Base-by-base conservation (phyloP, 2,797 vertebrate genomes). In the Myiotriccus ornatus region DNA sequence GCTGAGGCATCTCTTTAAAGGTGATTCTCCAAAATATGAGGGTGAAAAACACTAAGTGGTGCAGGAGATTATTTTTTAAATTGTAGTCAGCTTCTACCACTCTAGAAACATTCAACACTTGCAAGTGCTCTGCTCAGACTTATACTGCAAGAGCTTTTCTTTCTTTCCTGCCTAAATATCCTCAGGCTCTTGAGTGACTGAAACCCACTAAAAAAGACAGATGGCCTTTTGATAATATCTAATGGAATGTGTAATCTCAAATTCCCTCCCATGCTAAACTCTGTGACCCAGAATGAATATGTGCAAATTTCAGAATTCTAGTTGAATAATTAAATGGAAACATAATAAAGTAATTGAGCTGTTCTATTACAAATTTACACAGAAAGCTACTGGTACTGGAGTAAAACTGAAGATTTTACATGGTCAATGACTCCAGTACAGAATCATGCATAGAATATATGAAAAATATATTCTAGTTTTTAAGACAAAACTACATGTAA, bases 151-250 rank as follows among this genome's bases (percentile, higher is more conserved):
- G 23, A 52, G 12, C 10, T 92, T 74, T 89, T 55, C 35, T 73
- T 32, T 69, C 78, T 94, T 77, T 89, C 19, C 32, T 87, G 43
- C 35, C 47, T 89, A 80, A 71, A 93, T 85, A 89, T 65, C 76
- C 73, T 92, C 79, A 81, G 69, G 87, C 76, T 90, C 57, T 41
- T 86, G 55, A 73, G 69, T 88, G 87, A 93, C 5, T 90, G 91
- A 97, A 93, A 90, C 41, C 21, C 63, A 53, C 65, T 78, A 93
- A 87, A 47, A 87, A 62, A 95, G 89, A 88, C 89, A 91, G 89
- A 90, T 81, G 59, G 67, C 63, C 84, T 96, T 96, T 95, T 91
- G 87, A 92, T 92, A 93, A 96, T 85, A 92, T 95, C 73, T 94
- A 92, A 91, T 73, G 92, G 94, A 91, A 96, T 95, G 73, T 70